Evolutionary conservation across 2,797 vertebrate species (phyloP), one percentile per base, ranked within the genome.

Genomic region (Poecilia velifera): DNA sequence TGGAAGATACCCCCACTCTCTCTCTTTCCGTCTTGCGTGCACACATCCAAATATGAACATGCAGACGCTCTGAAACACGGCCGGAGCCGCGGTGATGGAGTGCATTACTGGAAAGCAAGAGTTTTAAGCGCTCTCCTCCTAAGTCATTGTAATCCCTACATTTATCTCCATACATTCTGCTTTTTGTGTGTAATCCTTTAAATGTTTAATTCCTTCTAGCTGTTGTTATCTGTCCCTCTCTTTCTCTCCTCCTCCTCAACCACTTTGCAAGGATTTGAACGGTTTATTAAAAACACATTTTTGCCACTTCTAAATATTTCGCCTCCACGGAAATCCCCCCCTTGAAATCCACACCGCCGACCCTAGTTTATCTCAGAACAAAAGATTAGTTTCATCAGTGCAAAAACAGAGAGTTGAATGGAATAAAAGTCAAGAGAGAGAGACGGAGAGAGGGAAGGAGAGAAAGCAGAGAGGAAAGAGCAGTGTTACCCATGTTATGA

Each of bases 81-180:
- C 68, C 86, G 84, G 76, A 80, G 87, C 81, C 86, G 70, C 73
- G 80, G 79, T 95, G 95, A 96, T 94, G 91, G 93, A 95, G 91
- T 95, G 91, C 91, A 95, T 96, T 96, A 96, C 95, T 95, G 93
- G 90, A 96, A 94, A 95, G 95, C 93, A 93, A 86, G 93, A 95
- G 86, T 96, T 94, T 94, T 92, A 95, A 95, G 93, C 91, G 88
- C 94, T 93, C 91, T 91, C 88, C 94, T 93, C 93, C 92, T 96
- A 96, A 96, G 87, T 96, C 94, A 96, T 94, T 94, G 94, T 96
- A 96, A 96, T 96, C 96, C 96, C 90, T 86, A 86, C 93, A 92
- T 96, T 96, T 96, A 96, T 96, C 95, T 94, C 90, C 90, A 94
- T 95, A 95, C 94, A 93, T 95, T 96, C 95, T 94, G 94, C 93